Conservation (phyloP, 2,888 invertebrate genomes). For the Cylloceria caligata region DNA sequence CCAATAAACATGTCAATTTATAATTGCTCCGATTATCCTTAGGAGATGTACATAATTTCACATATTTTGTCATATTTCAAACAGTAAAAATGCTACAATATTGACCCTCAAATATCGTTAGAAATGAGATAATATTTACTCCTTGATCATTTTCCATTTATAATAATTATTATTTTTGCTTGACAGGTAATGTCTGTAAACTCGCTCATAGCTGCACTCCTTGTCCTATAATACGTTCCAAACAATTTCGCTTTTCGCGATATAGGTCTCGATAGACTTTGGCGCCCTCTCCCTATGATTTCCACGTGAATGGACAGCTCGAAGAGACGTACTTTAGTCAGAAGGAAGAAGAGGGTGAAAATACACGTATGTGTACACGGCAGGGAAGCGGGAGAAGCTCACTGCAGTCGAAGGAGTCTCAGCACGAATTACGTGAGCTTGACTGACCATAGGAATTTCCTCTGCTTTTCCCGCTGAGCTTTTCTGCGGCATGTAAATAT, state of each 20-base stretch:
- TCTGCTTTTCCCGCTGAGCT: constrained; percentile 50
- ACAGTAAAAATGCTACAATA: no score
- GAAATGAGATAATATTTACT: no score
- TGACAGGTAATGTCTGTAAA: neutral
- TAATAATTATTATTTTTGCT: neutral
- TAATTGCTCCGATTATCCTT: no score
- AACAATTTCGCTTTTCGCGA: constrained; percentile 33
- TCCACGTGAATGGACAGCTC: constrained; percentile 81
- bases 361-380: constrained; percentile 14
- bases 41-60: no score
- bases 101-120: no score
- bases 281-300: constrained; percentile 75
- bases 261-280: constrained; percentile 14
- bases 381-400: constrained; percentile 30
- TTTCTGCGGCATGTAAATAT: constrained; percentile 42
- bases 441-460: constrained; percentile 83
- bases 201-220: neutral
- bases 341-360: constrained; percentile 63
- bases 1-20: no score
- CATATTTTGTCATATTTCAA: no score
- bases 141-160: no score
- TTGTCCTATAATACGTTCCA: constrained; percentile 7
- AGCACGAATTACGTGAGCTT: constrained; percentile 82
- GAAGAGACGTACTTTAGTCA: constrained; percentile 53
- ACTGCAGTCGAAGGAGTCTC: constrained; percentile 25